Conservation (phyloP, 2,797 vertebrate genomes). For the Scleropages formosus region DNA sequence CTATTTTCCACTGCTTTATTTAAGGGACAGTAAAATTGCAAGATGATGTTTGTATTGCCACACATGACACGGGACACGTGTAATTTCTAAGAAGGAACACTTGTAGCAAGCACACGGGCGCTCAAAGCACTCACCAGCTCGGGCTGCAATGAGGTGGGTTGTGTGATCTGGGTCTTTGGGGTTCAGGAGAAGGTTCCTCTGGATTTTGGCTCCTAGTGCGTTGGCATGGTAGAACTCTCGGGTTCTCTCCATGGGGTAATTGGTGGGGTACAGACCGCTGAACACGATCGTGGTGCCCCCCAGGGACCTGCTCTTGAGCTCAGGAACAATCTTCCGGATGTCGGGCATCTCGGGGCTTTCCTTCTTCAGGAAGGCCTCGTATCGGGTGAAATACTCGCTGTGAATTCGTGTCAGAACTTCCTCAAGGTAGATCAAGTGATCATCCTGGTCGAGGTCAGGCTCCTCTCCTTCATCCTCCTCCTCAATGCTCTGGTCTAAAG, state of each 20-base stretch:
- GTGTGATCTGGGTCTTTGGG: slow-evolving; percentile 75
- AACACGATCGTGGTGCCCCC: slow-evolving; percentile 81
- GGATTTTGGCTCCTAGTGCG: slow-evolving; percentile 84
- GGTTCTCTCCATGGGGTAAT: slow-evolving; percentile 90
- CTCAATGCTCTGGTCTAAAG: slow-evolving; percentile 90
- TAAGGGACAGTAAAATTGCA: no score
- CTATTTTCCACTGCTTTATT: no score
- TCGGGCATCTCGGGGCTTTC: slow-evolving; percentile 78
- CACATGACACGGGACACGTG: no score
- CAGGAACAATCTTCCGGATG: slow-evolving; percentile 89
- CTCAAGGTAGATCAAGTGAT: slow-evolving; percentile 94
- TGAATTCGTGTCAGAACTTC: slow-evolving; percentile 90
- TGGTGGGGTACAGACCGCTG: slow-evolving; percentile 92
- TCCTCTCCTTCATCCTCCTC: slow-evolving; percentile 80
- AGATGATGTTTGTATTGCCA: no score
- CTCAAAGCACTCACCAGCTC: slow-evolving; percentile 73
- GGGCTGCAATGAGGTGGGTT: slow-evolving; percentile 90
- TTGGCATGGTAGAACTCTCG: slow-evolving; percentile 90
- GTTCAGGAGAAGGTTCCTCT: slow-evolving; percentile 76
- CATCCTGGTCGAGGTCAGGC: slow-evolving; percentile 80
- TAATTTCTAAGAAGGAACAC: no score
- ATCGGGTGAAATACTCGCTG: slow-evolving; percentile 84
- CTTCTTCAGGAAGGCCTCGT: slow-evolving; percentile 77
- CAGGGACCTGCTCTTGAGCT: slow-evolving; percentile 85
- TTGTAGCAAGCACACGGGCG: no score